phyloP scores from a whole-genome alignment of 2,797 vertebrate species.

The Dendrocincla tyrannina region DNA sequence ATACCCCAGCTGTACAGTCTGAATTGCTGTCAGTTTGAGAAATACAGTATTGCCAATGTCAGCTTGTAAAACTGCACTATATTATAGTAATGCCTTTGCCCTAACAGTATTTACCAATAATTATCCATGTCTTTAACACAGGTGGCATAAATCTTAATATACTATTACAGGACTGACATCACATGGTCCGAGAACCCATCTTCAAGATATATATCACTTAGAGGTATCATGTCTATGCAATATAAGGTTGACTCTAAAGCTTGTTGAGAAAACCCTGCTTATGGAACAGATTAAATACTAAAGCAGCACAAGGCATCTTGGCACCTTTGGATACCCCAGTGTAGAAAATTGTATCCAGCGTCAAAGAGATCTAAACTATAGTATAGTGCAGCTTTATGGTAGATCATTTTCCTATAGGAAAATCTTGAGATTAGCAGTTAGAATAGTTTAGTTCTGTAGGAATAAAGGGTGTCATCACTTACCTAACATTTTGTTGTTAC shows the following conservation, averaged over 20 bases:
- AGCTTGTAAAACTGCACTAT: conserved; percentile 86
- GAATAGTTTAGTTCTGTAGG: conserved; percentile 57
- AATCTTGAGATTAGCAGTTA: conserved; percentile 38
- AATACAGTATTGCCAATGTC: conserved; percentile 67
- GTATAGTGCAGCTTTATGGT: conserved; percentile 86
- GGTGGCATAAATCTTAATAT: conserved; percentile 89
- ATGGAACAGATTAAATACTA: conserved; percentile 62
- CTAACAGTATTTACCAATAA: conserved; percentile 80
- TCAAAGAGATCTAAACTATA: conserved; percentile 73
- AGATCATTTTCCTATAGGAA: conserved; percentile 56
- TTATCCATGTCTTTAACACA: conserved; percentile 86
- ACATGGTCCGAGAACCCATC: conserved; percentile 84
- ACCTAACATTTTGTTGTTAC: conserved; percentile 53
- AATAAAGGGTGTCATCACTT: conserved; percentile 60
- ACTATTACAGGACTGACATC: conserved; percentile 87
- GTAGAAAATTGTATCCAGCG: conserved; percentile 55
- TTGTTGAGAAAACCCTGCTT: conserved; percentile 74
- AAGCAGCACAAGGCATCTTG: conserved; percentile 63
- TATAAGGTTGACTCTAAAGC: conserved; percentile 79
- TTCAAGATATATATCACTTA: conserved; percentile 85
- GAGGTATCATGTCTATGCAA: conserved; percentile 85
- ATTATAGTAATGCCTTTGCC: conserved; percentile 82
- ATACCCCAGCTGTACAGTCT: conserved; percentile 26
- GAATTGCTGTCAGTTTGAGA: conserved; percentile 64
- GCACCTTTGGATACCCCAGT: conserved; percentile 64